Evolutionary conservation across 1,140 invertebrate genomes (phyloP).

Genomic region (Drosophila pseudoananassae): DNA sequence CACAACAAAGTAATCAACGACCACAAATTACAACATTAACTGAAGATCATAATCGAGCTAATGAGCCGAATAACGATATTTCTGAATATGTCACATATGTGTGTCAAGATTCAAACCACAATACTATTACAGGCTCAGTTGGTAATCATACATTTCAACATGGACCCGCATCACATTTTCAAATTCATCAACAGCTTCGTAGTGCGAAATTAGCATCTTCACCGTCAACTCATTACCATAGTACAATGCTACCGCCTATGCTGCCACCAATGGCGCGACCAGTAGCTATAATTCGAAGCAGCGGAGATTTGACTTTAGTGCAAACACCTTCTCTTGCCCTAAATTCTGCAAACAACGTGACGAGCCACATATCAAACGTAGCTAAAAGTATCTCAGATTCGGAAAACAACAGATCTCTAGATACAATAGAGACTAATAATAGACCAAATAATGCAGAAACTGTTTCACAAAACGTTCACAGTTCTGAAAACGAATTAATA

Average conservation of each 20-base stretch:
- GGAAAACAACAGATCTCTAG: conserved; percentile 33
- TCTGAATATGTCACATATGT: conserved; percentile 98
- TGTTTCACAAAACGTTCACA: conserved; percentile 20
- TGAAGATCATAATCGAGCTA: conserved; percentile 69
- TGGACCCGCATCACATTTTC: conserved; percentile 65
- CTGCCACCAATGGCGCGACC: conserved; percentile 97
- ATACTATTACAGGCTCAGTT: conserved; percentile 23
- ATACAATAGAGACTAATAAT: conserved; percentile 41
- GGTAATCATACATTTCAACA: conserved; percentile 62
- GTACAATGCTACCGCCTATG: conserved; percentile 96
- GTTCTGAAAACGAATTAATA: conserved; percentile 30
- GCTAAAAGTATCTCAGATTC: conserved; percentile 36
- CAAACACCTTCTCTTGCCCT: conserved; percentile 86
- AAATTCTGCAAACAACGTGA: conserved; percentile 26
- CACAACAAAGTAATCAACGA: conserved; percentile 84
- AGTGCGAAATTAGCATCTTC: conserved; percentile 48
- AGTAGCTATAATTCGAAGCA: conserved; percentile 96
- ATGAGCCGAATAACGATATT: conserved; percentile 91
- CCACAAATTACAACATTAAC: conserved; percentile 49
- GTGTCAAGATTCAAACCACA: conserved; percentile 91
- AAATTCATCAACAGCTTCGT: conserved; percentile 66
- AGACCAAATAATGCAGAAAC: conserved; percentile 41
- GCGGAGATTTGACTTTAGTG: conserved; percentile 87
- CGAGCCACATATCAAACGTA: conserved; percentile 8
- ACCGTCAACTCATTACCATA: conserved; percentile 85